Evolutionary conservation across 2,113 vertebrate species (phyloP).

Genomic region (Calonectris borealis): DNA sequence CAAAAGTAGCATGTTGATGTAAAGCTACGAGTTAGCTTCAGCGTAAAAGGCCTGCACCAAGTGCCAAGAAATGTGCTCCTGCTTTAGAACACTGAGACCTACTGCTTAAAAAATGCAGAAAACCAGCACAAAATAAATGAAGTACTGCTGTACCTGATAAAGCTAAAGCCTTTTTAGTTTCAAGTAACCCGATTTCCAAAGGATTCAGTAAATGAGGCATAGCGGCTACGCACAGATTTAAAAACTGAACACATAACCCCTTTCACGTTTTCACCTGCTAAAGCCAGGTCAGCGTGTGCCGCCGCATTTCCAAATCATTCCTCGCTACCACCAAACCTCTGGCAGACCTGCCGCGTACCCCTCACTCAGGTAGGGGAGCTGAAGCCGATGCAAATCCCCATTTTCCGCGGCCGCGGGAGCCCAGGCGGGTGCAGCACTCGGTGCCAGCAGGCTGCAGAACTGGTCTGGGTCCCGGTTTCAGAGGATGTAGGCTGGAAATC

Average conservation of each 20-base stretch:
- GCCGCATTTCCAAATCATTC: too few species aligned
- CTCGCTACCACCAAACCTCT: too few species aligned
- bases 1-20: not conserved
- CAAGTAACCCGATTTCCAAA: not conserved
- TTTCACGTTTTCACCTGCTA: not conserved
- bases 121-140: not conserved
- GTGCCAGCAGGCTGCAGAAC: too few species aligned
- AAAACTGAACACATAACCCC: fast-evolving
- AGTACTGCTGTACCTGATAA: not conserved
- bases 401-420: too few species aligned
- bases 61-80: not conserved
- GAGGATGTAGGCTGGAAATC: too few species aligned
- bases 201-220: not conserved
- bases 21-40: not conserved
- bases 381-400: too few species aligned
- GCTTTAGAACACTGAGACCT: not conserved
- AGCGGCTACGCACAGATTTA: too few species aligned
- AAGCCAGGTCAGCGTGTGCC: not conserved
- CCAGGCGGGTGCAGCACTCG: too few species aligned
- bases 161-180: not conserved
- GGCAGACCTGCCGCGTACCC: too few species aligned
- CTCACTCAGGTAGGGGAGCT: too few species aligned
- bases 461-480: too few species aligned
- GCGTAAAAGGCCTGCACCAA: not conserved
- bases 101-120: not conserved